Conservation (phyloP, 2,797 vertebrate species). For the Pipistrellus pipistrellus region DNA sequence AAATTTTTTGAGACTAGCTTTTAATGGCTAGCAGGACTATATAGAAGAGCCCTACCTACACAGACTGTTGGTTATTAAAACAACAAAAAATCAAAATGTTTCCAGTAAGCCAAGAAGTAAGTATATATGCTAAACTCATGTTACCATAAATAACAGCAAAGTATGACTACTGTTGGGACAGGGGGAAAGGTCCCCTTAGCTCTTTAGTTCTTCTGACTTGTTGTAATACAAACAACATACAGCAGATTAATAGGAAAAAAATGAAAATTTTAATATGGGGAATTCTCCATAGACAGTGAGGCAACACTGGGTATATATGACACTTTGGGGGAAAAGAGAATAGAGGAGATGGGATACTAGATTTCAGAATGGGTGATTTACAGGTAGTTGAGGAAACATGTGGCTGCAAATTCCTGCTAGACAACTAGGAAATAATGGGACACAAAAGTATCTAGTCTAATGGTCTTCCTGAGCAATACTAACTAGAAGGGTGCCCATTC, state of each 20-base stretch:
- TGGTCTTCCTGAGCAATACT: not conserved
- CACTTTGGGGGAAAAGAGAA: not conserved
- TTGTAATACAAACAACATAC: not conserved
- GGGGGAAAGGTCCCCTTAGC: not conserved
- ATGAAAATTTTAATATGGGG: not conserved
- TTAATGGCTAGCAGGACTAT: not conserved
- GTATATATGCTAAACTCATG: not conserved
- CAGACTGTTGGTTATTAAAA: constrained; percentile 38
- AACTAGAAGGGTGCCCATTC: too few relatives aligned
- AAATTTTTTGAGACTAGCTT: not conserved
- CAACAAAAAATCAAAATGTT: not conserved
- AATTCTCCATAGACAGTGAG: not conserved
- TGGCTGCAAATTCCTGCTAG: not conserved
- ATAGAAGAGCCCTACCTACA: not conserved
- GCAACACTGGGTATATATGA: not conserved
- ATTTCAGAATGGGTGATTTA: not conserved
- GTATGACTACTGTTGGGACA: not conserved
- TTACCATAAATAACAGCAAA: constrained; percentile 24
- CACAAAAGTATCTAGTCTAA: not conserved
- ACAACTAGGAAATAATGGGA: not conserved
- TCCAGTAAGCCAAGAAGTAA: not conserved
- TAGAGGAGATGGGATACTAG: not conserved
- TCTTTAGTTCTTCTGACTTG: not conserved
- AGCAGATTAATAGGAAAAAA: not conserved
- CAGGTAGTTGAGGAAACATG: not conserved